phyloP scores from a whole-genome alignment of 1,140 invertebrate species.

The Sycophaga agraensis region DNA sequence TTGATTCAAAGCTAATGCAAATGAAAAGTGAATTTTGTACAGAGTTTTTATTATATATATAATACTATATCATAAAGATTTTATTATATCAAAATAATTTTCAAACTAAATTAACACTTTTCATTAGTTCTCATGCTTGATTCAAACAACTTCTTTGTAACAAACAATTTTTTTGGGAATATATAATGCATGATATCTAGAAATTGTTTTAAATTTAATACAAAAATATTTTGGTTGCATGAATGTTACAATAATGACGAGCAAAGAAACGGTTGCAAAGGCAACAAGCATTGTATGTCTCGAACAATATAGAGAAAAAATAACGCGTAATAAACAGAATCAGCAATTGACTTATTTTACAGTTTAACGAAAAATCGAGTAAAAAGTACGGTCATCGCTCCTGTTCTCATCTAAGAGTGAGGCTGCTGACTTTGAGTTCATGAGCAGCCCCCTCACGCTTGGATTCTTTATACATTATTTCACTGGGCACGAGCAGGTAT shows the following conservation, averaged over 20 bases:
- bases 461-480: conserved; percentile 37
- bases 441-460: not conserved
- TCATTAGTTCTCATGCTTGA: conserved; percentile 14
- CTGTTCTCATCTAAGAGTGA: conserved; percentile 39
- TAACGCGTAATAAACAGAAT: too few species aligned
- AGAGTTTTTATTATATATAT: too few species aligned
- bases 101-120: too few species aligned
- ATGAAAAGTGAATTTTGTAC: too few species aligned
- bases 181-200: conserved; percentile 15
- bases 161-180: conserved; percentile 3
- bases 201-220: conserved; percentile 2
- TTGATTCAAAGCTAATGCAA: too few species aligned
- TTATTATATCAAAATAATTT: too few species aligned
- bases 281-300: not conserved
- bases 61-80: too few species aligned
- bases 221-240: conserved; percentile 1
- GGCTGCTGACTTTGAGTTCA: not conserved
- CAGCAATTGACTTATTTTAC: not conserved
- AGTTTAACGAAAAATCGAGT: not conserved
- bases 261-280: not conserved
- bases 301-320: not conserved
- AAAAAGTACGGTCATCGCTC: conserved; percentile 53
- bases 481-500: conserved; percentile 53
- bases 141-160: conserved; percentile 7
- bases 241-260: not conserved